A percentile compares a stretch with the other conserved stretches of the same genome.
These are phyloP conservation scores for Perca flavescens DNA, from an alignment of 2,113 vertebrate species.

Conservation along the genomic window DNA sequence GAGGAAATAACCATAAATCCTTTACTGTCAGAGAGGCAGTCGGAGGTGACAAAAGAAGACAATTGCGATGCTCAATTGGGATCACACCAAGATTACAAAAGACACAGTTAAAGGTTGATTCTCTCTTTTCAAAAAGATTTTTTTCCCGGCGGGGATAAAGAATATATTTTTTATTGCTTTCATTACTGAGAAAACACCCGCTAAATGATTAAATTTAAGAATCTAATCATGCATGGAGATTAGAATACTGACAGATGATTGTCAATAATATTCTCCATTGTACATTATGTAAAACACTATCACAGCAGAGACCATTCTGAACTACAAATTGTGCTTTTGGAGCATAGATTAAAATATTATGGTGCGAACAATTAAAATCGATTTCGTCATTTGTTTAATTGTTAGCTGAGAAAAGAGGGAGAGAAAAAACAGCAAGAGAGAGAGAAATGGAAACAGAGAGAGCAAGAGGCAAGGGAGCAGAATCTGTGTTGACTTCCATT, in stretches of 20 bases:
- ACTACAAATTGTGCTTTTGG: constrained; percentile 24
- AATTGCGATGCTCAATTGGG: constrained; percentile 80
- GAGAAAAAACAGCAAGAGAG: neutral
- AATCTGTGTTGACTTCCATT: constrained; percentile 91
- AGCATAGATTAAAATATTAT: constrained; percentile 76
- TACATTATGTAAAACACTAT: neutral
- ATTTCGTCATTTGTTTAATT: constrained; percentile 56
- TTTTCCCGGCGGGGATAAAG: constrained; percentile 24
- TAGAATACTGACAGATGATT: constrained; percentile 32
- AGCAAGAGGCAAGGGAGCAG: constrained; percentile 73
- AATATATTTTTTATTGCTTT: constrained; percentile 17
- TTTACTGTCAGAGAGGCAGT: constrained; percentile 94
- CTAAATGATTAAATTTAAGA: constrained; percentile 40
- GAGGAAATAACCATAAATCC: constrained; percentile 99
- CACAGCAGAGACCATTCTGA: constrained; percentile 14
- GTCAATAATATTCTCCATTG: constrained; percentile 3
- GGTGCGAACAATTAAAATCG: constrained; percentile 34
- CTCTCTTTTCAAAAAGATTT: constrained; percentile 43
- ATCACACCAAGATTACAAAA: constrained; percentile 60
- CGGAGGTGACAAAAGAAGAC: constrained; percentile 95
- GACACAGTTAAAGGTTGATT: constrained; percentile 48
- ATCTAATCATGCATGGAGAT: constrained; percentile 41
- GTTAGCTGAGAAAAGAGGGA: constrained; percentile 16
- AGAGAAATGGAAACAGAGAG: constrained; percentile 25
- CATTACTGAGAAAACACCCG: constrained; percentile 19